Evolutionary conservation across 1,140 invertebrate species (phyloP), one percentile per base, ranked within the genome.

Genomic region (Zaprionus lachaisei): DNA sequence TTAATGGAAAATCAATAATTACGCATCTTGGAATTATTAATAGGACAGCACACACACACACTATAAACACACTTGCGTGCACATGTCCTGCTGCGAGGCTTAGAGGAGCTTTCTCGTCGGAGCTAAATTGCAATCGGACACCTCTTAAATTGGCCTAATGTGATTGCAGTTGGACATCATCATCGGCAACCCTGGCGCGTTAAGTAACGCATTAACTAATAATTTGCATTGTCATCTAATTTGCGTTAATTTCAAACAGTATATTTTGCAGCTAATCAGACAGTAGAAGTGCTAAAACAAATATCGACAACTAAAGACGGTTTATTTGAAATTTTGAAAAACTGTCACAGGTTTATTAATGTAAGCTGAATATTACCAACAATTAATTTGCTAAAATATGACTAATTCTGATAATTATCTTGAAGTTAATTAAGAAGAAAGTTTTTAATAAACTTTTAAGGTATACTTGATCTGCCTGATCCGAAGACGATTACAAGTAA

Each of bases 1-100:
- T 91, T 91, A 91, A 91, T 91, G 80, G 56, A 91, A 91, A 91
- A 91, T 91, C 86, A 91, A 91, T 91, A 91, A 91, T 91, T 91
- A 91, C 86, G 86, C 86, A 91, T 91, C 86, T 91, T 91, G 86
- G 69, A 91, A 91, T 83, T 91, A 91, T 86, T 91, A 86, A 91
- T 90, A 90, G 79, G 81, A 66, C 64, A 37, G 26, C 72, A 71
- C 57, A 49, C 20, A 49, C 5, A 51, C 47, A 5, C 47, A 51
- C 47, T 47, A 51, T 24, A 24, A 11, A 24, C 47, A 51, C 20
- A 51, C 47, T 51, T 22, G 47, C 12, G 15, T 2, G 41, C n/a
- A n/a, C n/a, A 47, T 17, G 4, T 47, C n/a, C n/a, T 47, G 41
- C n/a, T 20, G n/a, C n/a, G 41, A 44, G 41, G 2, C 14, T 15